A percentile compares a stretch with the other conserved stretches of the same genome.
Conservation (phyloP, 2,113 vertebrate genomes). For the Nipponia nippon region DNA sequence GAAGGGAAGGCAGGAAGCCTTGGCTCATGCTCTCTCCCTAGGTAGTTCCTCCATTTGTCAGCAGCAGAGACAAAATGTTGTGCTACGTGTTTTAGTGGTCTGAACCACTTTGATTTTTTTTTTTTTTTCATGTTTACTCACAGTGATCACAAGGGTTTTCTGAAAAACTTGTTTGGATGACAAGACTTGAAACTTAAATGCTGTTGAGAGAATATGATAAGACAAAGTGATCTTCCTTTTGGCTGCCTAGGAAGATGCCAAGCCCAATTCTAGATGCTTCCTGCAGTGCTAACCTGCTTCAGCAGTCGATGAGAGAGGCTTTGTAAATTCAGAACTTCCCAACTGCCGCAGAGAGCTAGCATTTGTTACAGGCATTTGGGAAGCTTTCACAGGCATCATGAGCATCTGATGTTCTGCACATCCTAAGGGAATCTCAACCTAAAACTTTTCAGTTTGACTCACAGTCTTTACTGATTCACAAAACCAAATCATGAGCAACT, state of each 20-base stretch:
- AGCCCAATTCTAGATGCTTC: background rate
- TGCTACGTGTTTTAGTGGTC: background rate
- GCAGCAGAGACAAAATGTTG: background rate
- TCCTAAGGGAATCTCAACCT: background rate
- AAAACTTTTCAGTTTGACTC: background rate
- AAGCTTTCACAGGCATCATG: background rate
- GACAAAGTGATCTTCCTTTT: background rate
- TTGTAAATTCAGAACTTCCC: background rate
- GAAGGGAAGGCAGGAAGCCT: background rate
- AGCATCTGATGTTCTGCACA: background rate
- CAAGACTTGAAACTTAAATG: background rate
- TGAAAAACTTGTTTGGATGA: background rate
- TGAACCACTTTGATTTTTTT: background rate
- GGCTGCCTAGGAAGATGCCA: background rate
- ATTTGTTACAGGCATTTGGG: background rate
- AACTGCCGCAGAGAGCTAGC: background rate
- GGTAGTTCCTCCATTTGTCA: background rate
- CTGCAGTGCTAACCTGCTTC: background rate
- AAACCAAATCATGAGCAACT: background rate
- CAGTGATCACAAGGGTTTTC: background rate
- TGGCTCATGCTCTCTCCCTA: background rate
- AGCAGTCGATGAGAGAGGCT: accelerated
- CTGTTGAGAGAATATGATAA: background rate
- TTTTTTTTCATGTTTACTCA: background rate
- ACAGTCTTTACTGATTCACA: background rate